These are phyloP conservation scores for Tympanuchus pallidicinctus DNA, from an alignment of 2,113 vertebrate species.

Conservation along the genomic window DNA sequence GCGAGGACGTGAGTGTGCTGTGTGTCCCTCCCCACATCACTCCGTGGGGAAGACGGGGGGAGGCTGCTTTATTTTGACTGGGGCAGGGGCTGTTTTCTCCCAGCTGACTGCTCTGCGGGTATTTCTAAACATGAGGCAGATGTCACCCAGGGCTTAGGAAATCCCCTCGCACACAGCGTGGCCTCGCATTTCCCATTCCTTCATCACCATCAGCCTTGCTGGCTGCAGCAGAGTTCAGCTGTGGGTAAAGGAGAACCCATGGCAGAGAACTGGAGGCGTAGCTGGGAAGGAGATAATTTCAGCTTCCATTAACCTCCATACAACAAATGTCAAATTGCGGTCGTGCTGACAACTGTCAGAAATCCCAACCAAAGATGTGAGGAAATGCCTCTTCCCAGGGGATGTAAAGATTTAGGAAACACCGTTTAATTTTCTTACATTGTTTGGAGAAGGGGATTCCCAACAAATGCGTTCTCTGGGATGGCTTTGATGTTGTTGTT, in stretches of 20 bases:
- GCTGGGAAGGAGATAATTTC: background rate
- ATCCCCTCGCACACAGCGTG: background rate
- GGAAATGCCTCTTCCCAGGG: background rate
- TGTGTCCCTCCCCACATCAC: accelerated
- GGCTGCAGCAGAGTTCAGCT: background rate
- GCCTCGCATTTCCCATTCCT: background rate
- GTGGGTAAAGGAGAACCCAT: background rate
- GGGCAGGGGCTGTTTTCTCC: background rate
- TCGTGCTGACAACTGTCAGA: background rate
- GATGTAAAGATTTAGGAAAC: background rate
- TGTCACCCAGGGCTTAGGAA: background rate
- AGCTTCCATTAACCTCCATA: background rate
- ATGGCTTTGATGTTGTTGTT: constrained; percentile 96
- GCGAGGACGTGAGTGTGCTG: background rate
- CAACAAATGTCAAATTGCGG: background rate
- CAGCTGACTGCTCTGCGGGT: background rate
- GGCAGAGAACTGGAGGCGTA: background rate
- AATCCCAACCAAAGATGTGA: background rate
- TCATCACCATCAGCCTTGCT: background rate
- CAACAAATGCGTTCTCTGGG: constrained; percentile 93
- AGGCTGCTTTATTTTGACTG: background rate
- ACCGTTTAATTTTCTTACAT: constrained; percentile 83
- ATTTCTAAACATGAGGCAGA: background rate
- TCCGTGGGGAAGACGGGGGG: too few species aligned
- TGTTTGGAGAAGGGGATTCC: constrained; percentile 93